Percentiles rank a stretch among this genome's conserved stretches.
These are phyloP conservation scores for Caenorhabditis japonica DNA, from an alignment of 2,888 invertebrate genomes.

Conservation along the genomic window DNA sequence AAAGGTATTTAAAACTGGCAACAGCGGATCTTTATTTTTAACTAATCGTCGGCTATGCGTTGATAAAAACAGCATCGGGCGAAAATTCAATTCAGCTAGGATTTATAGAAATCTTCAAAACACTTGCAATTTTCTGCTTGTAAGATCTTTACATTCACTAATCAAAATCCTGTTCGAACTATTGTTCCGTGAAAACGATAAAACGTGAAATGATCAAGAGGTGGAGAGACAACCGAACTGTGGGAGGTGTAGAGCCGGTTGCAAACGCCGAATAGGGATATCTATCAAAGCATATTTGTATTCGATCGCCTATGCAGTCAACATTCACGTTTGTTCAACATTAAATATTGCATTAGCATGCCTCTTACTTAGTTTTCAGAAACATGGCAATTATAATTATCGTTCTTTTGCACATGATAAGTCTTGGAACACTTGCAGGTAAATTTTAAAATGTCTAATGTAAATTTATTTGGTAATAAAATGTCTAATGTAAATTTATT, in stretches of 20 bases:
- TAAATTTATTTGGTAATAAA: neutral
- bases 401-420: no score
- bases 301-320: constrained; percentile 38
- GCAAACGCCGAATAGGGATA: constrained; percentile 34
- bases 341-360: neutral
- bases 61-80: no score
- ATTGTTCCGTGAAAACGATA: constrained; percentile 1
- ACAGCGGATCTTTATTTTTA: no score
- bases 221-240: constrained; percentile 21
- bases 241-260: constrained; percentile 46
- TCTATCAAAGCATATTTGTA: constrained; percentile 33
- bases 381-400: neutral
- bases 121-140: no score
- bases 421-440: no score
- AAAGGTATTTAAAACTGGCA: no score
- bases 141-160: no score
- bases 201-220: constrained; percentile 6
- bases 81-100: no score
- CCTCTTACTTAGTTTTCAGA: constrained; percentile 2
- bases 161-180: no score
- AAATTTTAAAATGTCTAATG: no score
- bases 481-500: neutral
- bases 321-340: constrained; percentile 28
- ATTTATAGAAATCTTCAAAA: no score
- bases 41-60: no score